phyloP scores from a whole-genome alignment of 2,797 vertebrate genomes.

The Vespertilio murinus region DNA sequence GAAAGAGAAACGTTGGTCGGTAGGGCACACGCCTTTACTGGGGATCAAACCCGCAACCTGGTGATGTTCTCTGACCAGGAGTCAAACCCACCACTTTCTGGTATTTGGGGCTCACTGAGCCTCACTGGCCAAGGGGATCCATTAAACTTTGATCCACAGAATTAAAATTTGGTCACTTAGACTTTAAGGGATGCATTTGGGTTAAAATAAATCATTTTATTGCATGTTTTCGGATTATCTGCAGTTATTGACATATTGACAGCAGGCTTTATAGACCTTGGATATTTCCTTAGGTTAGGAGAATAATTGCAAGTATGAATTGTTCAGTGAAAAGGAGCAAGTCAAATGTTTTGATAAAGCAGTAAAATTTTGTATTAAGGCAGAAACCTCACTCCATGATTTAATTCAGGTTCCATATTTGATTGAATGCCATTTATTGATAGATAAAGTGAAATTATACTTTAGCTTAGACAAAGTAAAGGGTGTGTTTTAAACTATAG shows the following conservation, averaged over 20 bases:
- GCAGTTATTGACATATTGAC: neutral
- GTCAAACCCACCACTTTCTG: neutral
- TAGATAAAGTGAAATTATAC: neutral
- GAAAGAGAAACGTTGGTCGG: neutral
- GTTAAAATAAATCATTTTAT: neutral
- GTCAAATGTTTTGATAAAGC: neutral
- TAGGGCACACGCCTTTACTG: neutral
- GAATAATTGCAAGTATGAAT: slow-evolving; percentile 15
- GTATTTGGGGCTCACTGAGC: neutral
- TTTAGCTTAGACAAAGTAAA: slow-evolving; percentile 25
- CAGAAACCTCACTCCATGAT: neutral
- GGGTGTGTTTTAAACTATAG: neutral
- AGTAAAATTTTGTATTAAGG: neutral
- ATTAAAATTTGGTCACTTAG: slow-evolving; percentile 32
- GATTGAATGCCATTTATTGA: neutral
- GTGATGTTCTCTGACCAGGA: neutral
- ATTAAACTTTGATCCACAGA: neutral
- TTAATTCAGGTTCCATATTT: slow-evolving; percentile 17
- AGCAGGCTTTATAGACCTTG: neutral
- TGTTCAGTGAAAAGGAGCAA: neutral
- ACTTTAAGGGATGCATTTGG: neutral
- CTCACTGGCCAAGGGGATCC: neutral
- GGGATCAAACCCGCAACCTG: neutral
- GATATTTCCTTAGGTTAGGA: neutral
- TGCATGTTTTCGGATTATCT: slow-evolving; percentile 38